These are phyloP conservation scores for Ommatoiulus sabulosus DNA, from an alignment of 2,888 invertebrate genomes.

Conservation along the genomic window DNA sequence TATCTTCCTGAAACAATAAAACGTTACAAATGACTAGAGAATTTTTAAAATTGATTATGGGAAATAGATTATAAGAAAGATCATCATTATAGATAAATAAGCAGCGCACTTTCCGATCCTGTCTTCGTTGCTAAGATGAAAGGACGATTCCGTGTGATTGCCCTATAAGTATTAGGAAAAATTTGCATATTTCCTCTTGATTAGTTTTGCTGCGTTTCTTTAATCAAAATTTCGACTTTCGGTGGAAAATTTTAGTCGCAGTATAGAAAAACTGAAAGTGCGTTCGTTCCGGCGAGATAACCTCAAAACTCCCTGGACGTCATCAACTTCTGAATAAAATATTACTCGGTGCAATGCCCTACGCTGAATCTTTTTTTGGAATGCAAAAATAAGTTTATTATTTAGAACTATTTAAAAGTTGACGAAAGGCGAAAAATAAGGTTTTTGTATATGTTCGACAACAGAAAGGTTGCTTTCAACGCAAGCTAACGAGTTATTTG, in stretches of 20 bases:
- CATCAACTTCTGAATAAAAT: conserved; percentile 9
- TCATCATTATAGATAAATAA: background rate
- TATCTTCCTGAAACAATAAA: background rate
- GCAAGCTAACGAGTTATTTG: background rate
- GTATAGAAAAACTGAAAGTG: background rate
- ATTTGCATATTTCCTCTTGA: background rate
- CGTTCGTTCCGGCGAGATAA: background rate
- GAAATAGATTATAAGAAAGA: background rate
- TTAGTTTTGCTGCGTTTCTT: background rate
- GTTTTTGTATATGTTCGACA: background rate
- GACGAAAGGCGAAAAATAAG: background rate
- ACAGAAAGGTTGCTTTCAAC: background rate
- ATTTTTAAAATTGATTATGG: background rate
- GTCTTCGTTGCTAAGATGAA: background rate
- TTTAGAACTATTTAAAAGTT: conserved; percentile 9
- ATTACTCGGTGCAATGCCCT: background rate
- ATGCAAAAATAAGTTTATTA: conserved; percentile 22
- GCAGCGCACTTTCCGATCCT: background rate
- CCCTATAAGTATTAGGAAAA: background rate
- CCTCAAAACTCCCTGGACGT: background rate
- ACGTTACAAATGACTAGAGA: background rate
- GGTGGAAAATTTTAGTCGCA: background rate
- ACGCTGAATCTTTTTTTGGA: background rate
- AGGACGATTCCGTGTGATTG: background rate
- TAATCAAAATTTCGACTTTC: conserved; percentile 8